A percentile compares a stretch with the other conserved stretches of the same genome.
These are phyloP conservation scores for Drosophila cognata DNA, from an alignment of 2,888 invertebrate genomes.

Conservation along the genomic window DNA sequence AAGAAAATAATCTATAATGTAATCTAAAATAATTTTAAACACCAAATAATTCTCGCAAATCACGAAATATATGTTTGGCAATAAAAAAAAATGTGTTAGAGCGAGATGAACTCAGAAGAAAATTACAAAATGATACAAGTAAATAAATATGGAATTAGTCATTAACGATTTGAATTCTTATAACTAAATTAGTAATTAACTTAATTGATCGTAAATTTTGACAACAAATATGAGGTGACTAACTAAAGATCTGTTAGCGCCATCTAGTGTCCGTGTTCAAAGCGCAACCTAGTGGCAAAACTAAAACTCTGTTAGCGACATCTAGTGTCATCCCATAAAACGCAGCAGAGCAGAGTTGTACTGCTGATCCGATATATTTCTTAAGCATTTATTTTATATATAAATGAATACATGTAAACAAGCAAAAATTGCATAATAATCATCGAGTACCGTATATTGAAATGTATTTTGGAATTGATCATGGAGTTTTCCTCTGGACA, in stretches of 20 bases:
- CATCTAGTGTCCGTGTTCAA: slow-evolving; percentile 15
- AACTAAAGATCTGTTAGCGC: slow-evolving; percentile 26
- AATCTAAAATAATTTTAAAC: background rate
- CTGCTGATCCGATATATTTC: background rate
- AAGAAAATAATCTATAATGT: background rate
- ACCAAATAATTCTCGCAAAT: background rate
- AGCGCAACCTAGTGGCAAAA: background rate
- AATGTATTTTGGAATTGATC: background rate
- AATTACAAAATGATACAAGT: background rate
- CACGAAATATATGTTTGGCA: background rate
- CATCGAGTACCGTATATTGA: background rate
- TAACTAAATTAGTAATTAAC: slow-evolving; percentile 14
- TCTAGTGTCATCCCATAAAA: background rate
- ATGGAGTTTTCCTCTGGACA: background rate
- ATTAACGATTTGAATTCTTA: slow-evolving; percentile 11
- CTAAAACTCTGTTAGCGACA: slow-evolving; percentile 21
- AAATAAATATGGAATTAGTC: slow-evolving; percentile 20
- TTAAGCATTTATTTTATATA: background rate
- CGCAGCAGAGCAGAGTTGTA: background rate
- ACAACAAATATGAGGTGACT: slow-evolving; percentile 10
- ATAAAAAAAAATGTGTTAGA: background rate
- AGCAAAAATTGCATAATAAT: background rate
- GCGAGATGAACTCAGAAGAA: background rate
- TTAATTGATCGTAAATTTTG: slow-evolving; percentile 14
- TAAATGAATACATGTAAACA: background rate